These are phyloP conservation scores for Tryphoninae sp. DNA, from an alignment of 2,888 invertebrate species.

Conservation along the genomic window DNA sequence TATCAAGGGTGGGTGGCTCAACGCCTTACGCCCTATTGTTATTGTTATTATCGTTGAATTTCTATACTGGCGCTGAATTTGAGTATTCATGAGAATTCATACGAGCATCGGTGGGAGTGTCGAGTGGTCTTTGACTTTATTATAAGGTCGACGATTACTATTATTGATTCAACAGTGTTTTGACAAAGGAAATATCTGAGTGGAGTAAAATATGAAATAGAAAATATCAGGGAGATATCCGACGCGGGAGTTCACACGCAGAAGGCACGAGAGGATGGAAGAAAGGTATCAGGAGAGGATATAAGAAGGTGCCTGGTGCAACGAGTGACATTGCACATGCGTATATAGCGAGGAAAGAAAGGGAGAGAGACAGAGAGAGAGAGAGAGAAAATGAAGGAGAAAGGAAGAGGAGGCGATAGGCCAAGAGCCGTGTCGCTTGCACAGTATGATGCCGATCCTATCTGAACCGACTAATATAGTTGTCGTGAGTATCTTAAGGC, in stretches of 20 bases:
- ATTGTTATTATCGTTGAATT: too few relatives aligned
- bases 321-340: slow-evolving; percentile 34
- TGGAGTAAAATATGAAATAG: neutral
- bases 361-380: slow-evolving; percentile 10
- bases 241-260: slow-evolving; percentile 16
- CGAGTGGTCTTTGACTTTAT: neutral
- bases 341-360: neutral
- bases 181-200: neutral
- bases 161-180: neutral
- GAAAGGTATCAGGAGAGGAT: slow-evolving; percentile 39
- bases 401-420: slow-evolving; percentile 69
- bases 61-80: too few relatives aligned
- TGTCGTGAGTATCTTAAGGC: slow-evolving; percentile 81
- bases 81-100: neutral
- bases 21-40: too few relatives aligned
- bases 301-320: slow-evolving; percentile 24
- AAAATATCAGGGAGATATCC: slow-evolving; percentile 11
- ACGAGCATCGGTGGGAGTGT: neutral
- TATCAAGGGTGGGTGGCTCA: too few relatives aligned
- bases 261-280: slow-evolving; percentile 27
- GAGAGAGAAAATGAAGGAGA: slow-evolving; percentile 63
- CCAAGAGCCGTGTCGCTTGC: slow-evolving; percentile 75
- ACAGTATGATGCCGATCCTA: slow-evolving; percentile 80
- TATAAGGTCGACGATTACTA: neutral
- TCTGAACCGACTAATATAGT: slow-evolving; percentile 81